Evolutionary conservation across 2,113 vertebrate genomes (phyloP), one percentile per base, ranked within the genome.

Genomic region (Eurypyga helias): DNA sequence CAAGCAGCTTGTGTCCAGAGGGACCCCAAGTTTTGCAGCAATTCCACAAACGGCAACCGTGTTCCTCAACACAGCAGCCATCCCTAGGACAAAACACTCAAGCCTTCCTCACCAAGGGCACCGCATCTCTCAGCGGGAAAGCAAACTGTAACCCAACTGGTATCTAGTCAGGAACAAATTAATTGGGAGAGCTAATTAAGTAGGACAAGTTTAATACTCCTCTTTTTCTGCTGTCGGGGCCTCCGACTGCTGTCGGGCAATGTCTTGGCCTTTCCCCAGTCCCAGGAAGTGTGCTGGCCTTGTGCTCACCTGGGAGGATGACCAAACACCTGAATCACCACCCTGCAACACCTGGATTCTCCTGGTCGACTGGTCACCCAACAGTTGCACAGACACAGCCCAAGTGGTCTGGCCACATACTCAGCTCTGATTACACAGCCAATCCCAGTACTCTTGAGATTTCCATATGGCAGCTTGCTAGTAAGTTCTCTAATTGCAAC

Each of bases 41-140:
- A 18, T 57, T 58, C 31, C 52, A 81, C 26, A 55, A 80, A 69
- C 0, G 54, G n/a, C 19, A 79, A 41, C 43, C n/a, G 60, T 0
- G 0, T 52, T 82, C 43, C 57, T 57, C 38, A 51, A 69, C 13
- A 16, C 6, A 6, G 38, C 41, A 90, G 41, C 51, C 81, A 72
- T 5, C 26, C 61, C 57, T 14, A 23, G n/a, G 29, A 90, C 13
- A 34, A 92, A 83, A 78, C 18, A 80, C 91, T 33, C 43, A 54
- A 29, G 41, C 67, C 28, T 65, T 72, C 67, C 78, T 91, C 79
- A 80, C 48, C 58, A 49, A 6, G 46, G 21, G 19, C 69, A 88
- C 73, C 64, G 48, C 86, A 95, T 24, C 73, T 93, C 43, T 94
- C 90, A 91, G 93, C 14, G 23, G 81, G 79, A 96, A 97, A 93